phyloP scores from a whole-genome alignment of 2,888 invertebrate genomes.

The Drosophila formosana region DNA sequence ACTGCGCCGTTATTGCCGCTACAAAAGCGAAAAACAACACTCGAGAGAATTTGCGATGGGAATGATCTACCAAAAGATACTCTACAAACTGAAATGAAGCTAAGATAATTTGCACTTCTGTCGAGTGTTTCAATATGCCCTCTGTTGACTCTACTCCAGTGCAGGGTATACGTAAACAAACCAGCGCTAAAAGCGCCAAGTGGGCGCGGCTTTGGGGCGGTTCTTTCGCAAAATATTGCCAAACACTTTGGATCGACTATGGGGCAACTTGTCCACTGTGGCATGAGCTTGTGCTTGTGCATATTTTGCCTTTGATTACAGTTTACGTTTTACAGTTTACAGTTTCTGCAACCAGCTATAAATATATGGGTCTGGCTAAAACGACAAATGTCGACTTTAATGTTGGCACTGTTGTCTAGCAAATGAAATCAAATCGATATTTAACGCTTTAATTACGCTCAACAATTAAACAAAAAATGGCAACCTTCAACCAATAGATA shows the following conservation, averaged over 20 bases:
- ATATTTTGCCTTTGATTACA: constrained; percentile 36
- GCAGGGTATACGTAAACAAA: constrained; percentile 48
- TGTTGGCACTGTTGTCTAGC: neutral
- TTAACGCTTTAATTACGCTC: constrained; percentile 1
- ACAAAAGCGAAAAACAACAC: constrained; percentile 9
- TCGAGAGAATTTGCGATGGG: neutral
- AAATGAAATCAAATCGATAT: neutral
- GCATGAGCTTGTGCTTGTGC: constrained; percentile 19
- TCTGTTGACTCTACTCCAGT: neutral
- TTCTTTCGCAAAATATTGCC: constrained; percentile 36
- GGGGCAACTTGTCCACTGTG: constrained; percentile 24
- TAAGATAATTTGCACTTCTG: neutral
- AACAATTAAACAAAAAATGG: constrained; percentile 10
- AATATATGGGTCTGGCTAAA: constrained; percentile 16
- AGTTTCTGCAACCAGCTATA: neutral
- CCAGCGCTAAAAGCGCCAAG: constrained; percentile 28
- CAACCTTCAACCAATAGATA: constrained; percentile 48
- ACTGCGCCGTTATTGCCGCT: constrained; percentile 19
- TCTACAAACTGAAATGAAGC: neutral
- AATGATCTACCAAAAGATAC: neutral
- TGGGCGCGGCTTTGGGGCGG: constrained; percentile 41
- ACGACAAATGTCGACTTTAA: neutral
- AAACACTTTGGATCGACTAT: constrained; percentile 41
- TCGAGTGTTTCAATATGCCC: neutral
- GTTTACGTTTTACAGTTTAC: neutral